A percentile compares a stretch with the other conserved stretches of the same genome.
phyloP scores from a whole-genome alignment of 1,140 invertebrate genomes.

The Drosophila paulistorum region DNA sequence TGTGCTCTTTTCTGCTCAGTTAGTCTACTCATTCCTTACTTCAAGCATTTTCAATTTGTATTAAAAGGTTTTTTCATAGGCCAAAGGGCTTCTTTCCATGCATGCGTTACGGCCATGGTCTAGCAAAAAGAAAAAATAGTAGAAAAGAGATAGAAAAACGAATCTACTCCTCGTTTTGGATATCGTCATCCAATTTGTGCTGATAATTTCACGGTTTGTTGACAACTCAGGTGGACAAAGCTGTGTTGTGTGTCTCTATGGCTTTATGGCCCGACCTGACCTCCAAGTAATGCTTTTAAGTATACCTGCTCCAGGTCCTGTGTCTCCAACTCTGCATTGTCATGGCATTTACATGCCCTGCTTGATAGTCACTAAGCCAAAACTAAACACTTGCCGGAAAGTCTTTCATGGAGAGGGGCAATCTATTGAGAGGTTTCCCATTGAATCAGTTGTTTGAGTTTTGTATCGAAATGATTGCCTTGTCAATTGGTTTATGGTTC shows the following conservation, averaged over 20 bases:
- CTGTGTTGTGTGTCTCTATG: constrained; percentile 41
- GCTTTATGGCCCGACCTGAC: constrained; percentile 30
- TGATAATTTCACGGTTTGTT: constrained; percentile 82
- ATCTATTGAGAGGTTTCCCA: constrained; percentile 36
- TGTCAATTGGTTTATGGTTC: constrained; percentile 78
- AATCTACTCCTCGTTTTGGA: constrained; percentile 44
- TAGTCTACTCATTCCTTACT: constrained; percentile 1
- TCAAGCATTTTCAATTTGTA: constrained; percentile 76
- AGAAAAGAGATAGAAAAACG: constrained; percentile 47
- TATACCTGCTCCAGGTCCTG: constrained; percentile 3
- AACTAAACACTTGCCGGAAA: constrained; percentile 45
- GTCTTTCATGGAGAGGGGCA: constrained; percentile 15
- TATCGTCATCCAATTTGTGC: constrained; percentile 75
- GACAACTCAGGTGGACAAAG: constrained; percentile 78
- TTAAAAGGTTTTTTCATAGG: constrained; percentile 74
- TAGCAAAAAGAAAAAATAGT: constrained; percentile 32
- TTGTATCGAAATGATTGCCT: constrained; percentile 72
- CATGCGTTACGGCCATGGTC: constrained; percentile 24
- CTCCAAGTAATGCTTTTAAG: constrained; percentile 62
- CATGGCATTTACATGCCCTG: constrained; percentile 79
- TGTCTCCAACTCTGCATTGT: constrained; percentile 54
- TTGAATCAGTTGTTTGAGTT: constrained; percentile 67
- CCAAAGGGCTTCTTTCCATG: constrained; percentile 66
- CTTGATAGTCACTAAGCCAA: constrained; percentile 68
- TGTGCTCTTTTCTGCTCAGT: constrained; percentile 33